A percentile compares a stretch with the other conserved stretches of the same genome.
Conservation (phyloP, 2,113 vertebrate species). For the Catagonus wagneri region DNA sequence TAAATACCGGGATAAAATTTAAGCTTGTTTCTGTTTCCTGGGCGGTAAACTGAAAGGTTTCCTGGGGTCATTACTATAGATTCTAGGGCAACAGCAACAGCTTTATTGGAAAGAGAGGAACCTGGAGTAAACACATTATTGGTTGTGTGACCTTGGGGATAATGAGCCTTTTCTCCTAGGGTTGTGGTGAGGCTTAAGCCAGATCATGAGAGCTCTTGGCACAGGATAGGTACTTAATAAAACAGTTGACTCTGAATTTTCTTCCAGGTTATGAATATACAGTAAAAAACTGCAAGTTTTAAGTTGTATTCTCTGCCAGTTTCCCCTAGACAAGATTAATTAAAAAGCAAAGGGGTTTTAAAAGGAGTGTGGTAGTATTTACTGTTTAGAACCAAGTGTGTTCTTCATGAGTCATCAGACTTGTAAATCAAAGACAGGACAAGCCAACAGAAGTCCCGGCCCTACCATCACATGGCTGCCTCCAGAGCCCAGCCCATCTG, state of each 20-base stretch:
- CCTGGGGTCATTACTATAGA: background rate
- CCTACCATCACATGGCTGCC: background rate
- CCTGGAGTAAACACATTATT: background rate
- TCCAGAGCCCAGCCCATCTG: background rate
- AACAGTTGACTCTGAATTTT: constrained; percentile 54
- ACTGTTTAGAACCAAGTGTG: background rate
- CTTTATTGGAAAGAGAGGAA: background rate
- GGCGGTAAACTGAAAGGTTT: background rate
- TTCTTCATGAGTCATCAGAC: background rate
- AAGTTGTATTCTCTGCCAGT: background rate
- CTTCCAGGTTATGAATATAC: constrained; percentile 19
- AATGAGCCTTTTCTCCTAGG: background rate
- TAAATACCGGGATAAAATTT: background rate
- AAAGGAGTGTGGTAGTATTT: background rate
- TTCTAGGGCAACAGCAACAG: background rate
- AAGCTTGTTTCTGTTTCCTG: background rate
- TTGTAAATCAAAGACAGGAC: constrained; percentile 23
- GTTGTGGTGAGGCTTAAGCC: background rate
- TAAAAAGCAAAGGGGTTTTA: background rate
- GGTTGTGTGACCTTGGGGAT: background rate
- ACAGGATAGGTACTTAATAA: background rate
- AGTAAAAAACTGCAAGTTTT: background rate
- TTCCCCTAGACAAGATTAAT: constrained; percentile 7
- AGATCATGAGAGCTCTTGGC: constrained; percentile 3
- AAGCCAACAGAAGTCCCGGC: background rate